phyloP scores from a whole-genome alignment of 2,797 vertebrate genomes.

The Gymnodraco acuticeps region DNA sequence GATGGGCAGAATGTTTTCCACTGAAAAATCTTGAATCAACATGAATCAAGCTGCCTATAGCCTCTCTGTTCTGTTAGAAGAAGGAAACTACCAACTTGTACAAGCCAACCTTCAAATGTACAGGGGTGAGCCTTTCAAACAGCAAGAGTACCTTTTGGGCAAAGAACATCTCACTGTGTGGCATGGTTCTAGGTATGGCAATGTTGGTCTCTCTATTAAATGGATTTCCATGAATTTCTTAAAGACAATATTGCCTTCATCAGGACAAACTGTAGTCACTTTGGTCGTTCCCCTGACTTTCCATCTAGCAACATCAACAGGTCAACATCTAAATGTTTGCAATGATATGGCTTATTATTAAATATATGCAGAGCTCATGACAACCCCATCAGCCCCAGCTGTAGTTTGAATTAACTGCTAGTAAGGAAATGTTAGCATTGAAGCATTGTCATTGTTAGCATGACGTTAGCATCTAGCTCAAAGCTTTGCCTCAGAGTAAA shows the following conservation, averaged over 20 bases:
- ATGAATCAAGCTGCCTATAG: slow-evolving; percentile 9
- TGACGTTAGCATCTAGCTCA: not conserved
- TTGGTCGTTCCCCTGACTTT: not conserved
- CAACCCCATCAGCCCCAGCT: not conserved
- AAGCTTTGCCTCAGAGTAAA: not conserved
- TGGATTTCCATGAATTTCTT: not conserved
- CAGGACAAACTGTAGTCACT: not conserved
- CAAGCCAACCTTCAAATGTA: not conserved
- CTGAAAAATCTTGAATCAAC: slow-evolving; percentile 9
- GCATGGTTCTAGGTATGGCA: not conserved
- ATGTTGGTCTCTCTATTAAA: not conserved
- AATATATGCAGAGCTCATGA: not conserved
- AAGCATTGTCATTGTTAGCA: not conserved
- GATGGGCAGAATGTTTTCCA: slow-evolving; percentile 4
- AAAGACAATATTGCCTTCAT: not conserved
- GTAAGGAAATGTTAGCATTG: not conserved
- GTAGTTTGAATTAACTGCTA: not conserved
- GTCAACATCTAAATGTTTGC: not conserved
- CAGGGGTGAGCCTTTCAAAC: not conserved
- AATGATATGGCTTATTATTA: not conserved
- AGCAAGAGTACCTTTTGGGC: not conserved
- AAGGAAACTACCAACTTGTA: not conserved
- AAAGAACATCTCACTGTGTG: not conserved
- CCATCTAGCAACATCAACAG: not conserved
- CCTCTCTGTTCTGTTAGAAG: not conserved